Evolutionary conservation across 2,797 vertebrate genomes (phyloP).

Genomic region (Acanthurus lineatus): DNA sequence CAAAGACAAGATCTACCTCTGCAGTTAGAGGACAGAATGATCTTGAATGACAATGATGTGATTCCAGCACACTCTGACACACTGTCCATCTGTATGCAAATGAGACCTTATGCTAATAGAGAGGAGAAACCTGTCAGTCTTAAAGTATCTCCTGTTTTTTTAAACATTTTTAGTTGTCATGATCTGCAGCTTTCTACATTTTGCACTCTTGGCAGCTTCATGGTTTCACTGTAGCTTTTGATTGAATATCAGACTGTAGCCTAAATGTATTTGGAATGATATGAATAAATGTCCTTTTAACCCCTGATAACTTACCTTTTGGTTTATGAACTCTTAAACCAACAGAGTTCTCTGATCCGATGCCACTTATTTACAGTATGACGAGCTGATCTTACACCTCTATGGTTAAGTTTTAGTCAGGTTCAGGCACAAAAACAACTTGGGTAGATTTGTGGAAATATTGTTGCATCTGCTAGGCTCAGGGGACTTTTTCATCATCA

Average conservation of each 20-base stretch:
- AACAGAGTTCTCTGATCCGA: too few species aligned
- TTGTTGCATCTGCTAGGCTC: not conserved
- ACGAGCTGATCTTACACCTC: not conserved
- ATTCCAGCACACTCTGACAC: constrained; percentile 72
- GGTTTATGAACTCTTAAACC: not conserved
- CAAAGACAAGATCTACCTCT: constrained; percentile 70
- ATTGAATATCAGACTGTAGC: not conserved
- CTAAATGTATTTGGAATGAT: not conserved
- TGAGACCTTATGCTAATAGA: constrained; percentile 39
- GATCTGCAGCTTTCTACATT: not conserved
- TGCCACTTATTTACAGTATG: not conserved
- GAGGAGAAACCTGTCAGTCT: not conserved
- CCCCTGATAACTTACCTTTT: not conserved
- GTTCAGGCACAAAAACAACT: not conserved
- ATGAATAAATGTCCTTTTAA: not conserved
- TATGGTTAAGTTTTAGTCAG: not conserved
- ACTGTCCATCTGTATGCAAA: constrained; percentile 87
- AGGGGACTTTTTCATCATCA: not conserved
- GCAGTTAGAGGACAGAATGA: constrained; percentile 61
- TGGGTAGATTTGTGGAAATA: too few species aligned
- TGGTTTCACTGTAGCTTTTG: not conserved
- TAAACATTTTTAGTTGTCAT: not conserved
- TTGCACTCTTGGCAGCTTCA: not conserved
- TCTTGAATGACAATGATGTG: constrained; percentile 65
- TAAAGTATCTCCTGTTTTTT: constrained; percentile 1